These are phyloP conservation scores for Lasioglossum vierecki DNA, from an alignment of 2,888 invertebrate species.

Conservation along the genomic window DNA sequence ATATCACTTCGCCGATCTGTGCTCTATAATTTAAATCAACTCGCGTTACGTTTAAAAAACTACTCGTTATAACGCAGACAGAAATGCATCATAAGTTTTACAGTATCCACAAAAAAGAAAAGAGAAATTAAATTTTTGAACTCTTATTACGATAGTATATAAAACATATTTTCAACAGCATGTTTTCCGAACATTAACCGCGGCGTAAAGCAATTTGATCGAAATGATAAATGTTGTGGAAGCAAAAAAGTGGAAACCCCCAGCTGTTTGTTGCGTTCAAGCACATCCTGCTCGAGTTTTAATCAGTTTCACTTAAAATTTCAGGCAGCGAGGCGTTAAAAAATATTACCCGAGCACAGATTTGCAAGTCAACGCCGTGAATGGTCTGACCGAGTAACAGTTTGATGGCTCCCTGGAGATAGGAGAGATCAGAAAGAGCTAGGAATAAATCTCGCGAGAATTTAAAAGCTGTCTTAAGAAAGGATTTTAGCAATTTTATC, in stretches of 20 bases:
- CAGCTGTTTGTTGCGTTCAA: background rate
- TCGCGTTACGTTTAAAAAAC: background rate
- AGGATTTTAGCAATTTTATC: background rate
- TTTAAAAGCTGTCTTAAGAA: background rate
- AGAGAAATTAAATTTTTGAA: background rate
- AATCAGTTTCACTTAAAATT: conserved; percentile 10
- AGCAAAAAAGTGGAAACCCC: background rate
- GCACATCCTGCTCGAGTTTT: background rate
- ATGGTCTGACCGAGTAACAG: background rate
- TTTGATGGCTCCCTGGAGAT: conserved; percentile 19
- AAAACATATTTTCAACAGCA: background rate
- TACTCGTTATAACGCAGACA: background rate
- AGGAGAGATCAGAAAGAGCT: background rate
- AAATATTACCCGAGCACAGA: background rate
- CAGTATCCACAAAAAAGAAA: too few relatives aligned
- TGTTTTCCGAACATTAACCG: background rate
- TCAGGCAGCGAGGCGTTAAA: background rate
- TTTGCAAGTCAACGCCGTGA: conserved; percentile 9
- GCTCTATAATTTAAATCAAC: background rate
- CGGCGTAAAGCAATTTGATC: background rate
- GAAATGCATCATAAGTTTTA: background rate
- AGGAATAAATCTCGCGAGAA: background rate
- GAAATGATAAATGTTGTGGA: background rate
- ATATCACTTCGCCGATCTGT: background rate
- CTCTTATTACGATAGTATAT: conserved; percentile 9